Evolutionary conservation across 1,140 invertebrate genomes (phyloP), one percentile per base, ranked within the genome.

Genomic region (Harpegnathos saltator): DNA sequence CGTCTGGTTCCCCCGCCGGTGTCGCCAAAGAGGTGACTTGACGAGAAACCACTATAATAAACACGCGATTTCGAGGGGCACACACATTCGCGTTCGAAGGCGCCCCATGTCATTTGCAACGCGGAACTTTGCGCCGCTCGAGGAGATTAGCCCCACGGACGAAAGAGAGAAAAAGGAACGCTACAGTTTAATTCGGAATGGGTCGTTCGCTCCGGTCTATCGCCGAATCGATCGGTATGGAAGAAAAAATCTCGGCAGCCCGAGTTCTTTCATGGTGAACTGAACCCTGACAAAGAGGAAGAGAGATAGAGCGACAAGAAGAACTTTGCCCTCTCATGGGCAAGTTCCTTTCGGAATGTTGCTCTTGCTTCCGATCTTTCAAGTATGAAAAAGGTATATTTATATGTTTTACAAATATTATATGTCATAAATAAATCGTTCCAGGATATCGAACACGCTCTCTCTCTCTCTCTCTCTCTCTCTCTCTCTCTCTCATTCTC

Each of bases 91-190:
- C 38, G 63, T 86, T 71, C 59, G 17, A 50, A 50, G 61, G 44
- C 14, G 56, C 44, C 38, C 58, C 80, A 82, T 85, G 56, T 86
- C 73, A 12, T 54, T 69, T 58, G 5, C 33, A 66, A 83, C 56
- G 56, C 52, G 54, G 22, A 69, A 73, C 72, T 50, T 86, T 58
- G 73, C 68, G 75, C 68, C 26, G 72, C 19, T 80, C 80, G 83
- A 44, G 38, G 73, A 80, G 59, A 78, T 87, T 73, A 78, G 50
- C 58, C 24, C 72, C 77, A 33, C 65, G 63, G 38, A 7, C 22
- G 81, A 81, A 86, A 82, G 81, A 65, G 14, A 3, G 3, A 48
- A 38, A 44, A 48, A 48, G 38, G 26, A 48, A 59, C 33, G n/a
- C 44, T 65, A 24, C 19, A n/a, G 14, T 68, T 38, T 24, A 65